Base-by-base conservation (phyloP, 37 sponge, comb jelly and placozoan species). In the Hormiphora californensis region DNA sequence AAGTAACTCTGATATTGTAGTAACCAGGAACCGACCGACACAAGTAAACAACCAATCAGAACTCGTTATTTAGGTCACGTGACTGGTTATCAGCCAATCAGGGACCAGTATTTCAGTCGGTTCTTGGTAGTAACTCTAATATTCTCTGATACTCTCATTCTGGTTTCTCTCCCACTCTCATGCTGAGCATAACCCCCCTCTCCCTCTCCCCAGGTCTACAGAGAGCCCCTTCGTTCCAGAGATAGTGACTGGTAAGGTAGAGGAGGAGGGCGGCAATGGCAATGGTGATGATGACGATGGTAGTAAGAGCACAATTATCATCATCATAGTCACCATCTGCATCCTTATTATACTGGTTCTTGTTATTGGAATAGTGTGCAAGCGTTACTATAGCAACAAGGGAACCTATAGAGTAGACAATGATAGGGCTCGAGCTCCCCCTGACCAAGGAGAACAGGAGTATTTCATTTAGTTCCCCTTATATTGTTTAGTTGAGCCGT, bases 291-390 rank as follows among this genome's bases (percentile, higher is more conserved):
- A 57, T 15, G n/a, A 23, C 23, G 61, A 30, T 5, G 27, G 27
- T 28, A 30, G 27, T 15, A 57, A 57, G 61, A 57, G 4, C 30
- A 57, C 61, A 5, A 23, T 57, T 19, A 57, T 57, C 23, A 30
- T 57, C 9, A 57, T 57, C 7, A 5, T 57, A 57, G 61, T 57
- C 30, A 57, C 61, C 27, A 57, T 57, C 23, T 23, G n/a, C n/a
- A 57, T 57, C 61, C 61, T 57, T 15, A 57, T 57, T 57, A 28
- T 57, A 57, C n/a, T 57, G 27, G 61, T 57, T 5, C 61, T 57
- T 4, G 4, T 57, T 19, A 57, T 57, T 21, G 61, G 61, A 30
- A 57, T 57, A 28, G 61, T 57, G 7, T 57, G 61, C 27, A 57
- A 57, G 27, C n/a, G 27, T 5, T 57, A 57, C n/a, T 57, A 57